Conservation (phyloP, 2,888 invertebrate genomes). For the Archips xylosteana region DNA sequence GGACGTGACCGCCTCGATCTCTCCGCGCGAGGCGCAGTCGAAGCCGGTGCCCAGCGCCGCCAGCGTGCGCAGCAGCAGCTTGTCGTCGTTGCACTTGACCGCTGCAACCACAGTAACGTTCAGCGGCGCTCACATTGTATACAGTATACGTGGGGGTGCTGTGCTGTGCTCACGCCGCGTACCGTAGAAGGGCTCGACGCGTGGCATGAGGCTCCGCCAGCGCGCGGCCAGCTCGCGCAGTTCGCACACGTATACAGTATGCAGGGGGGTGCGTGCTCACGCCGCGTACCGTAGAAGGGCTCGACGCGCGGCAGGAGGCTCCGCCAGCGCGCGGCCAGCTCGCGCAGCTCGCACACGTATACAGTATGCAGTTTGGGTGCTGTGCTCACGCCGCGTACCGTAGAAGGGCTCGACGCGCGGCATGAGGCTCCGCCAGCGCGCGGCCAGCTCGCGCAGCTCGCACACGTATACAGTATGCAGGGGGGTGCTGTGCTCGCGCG, state of each 20-base stretch:
- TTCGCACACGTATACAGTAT: conserved; percentile 89
- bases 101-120: conserved; percentile 77
- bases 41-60: conserved; percentile 96
- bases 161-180: not conserved
- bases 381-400: conserved; percentile 83
- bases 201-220: conserved; percentile 94
- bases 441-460: conserved; percentile 94
- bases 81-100: conserved; percentile 98
- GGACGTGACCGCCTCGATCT: conserved; percentile 93
- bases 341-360: no score
- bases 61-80: conserved; percentile 92
- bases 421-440: conserved; percentile 92
- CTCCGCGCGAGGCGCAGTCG: conserved; percentile 98
- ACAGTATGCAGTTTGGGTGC: no score
- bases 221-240: conserved; percentile 93
- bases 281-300: no score
- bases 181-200: conserved; percentile 97
- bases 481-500: not conserved
- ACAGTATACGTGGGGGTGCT: not conserved
- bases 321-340: no score
- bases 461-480: conserved; percentile 80
- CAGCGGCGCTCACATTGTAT: not conserved
- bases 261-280: not conserved
- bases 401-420: conserved; percentile 97
- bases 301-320: no score